phyloP scores from a whole-genome alignment of 1,140 invertebrate species.

The Camponotus vicinus region DNA sequence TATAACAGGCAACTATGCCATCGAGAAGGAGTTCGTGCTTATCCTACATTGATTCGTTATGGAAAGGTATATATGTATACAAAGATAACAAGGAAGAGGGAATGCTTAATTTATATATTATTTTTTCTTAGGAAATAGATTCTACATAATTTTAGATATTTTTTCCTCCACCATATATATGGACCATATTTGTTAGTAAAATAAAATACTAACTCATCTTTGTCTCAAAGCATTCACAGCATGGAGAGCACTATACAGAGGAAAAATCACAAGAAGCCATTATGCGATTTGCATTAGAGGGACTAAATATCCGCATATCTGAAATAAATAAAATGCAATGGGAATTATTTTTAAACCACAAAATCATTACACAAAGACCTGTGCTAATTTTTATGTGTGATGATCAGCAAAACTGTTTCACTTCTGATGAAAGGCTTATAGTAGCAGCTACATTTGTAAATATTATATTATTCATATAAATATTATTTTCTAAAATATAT shows the following conservation, averaged over 20 bases:
- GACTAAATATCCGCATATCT: constrained; percentile 79
- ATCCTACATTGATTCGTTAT: constrained; percentile 90
- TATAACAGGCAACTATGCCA: constrained; percentile 91
- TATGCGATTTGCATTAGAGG: constrained; percentile 84
- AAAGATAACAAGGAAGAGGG: not conserved
- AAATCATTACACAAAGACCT: constrained; percentile 75
- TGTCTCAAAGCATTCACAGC: constrained; percentile 76
- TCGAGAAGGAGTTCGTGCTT: constrained; percentile 89
- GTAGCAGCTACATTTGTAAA: constrained; percentile 89
- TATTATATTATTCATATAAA: constrained; percentile 56
- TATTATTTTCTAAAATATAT: constrained; percentile 16
- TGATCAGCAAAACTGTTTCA: constrained; percentile 86
- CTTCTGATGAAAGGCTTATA: constrained; percentile 87
- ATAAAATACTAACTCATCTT: constrained; percentile 37
- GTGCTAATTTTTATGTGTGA: constrained; percentile 85
- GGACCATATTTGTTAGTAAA: constrained; percentile 1
- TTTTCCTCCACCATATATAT: constrained; percentile 3
- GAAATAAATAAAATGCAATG: constrained; percentile 77
- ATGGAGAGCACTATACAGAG: constrained; percentile 82
- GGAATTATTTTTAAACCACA: constrained; percentile 74
- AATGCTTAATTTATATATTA: constrained; percentile 9
- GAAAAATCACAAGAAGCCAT: constrained; percentile 84
- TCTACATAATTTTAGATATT: constrained; percentile 24
- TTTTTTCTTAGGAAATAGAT: not conserved
- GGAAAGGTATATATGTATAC: constrained; percentile 63